Percentiles rank a stretch among this genome's conserved stretches.
phyloP scores from a whole-genome alignment of 2,888 invertebrate genomes.

The Tuta absoluta region DNA sequence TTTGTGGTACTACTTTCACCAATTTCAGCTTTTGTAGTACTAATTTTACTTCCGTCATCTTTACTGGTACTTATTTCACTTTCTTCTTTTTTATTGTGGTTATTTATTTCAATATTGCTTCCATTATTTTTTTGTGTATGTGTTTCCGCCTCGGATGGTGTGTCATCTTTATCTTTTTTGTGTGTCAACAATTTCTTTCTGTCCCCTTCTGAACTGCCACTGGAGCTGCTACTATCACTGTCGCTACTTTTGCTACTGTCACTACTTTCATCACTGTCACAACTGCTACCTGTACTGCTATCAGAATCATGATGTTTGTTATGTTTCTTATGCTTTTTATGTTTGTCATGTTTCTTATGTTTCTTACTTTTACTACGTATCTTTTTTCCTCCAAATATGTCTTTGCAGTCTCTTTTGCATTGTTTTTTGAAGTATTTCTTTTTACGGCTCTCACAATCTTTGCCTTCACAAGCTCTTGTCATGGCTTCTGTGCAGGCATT shows the following conservation, averaged over 20 bases:
- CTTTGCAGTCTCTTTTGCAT: conserved; percentile 47
- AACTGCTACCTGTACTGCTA: not conserved
- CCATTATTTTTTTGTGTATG: no score
- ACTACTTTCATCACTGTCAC: conserved; percentile 25
- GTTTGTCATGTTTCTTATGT: not conserved
- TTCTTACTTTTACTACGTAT: no score
- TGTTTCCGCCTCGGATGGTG: no score
- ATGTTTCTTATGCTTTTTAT: not conserved
- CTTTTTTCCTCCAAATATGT: not conserved
- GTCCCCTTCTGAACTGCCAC: not conserved
- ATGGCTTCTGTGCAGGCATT: conserved; percentile 44
- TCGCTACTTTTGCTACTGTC: conserved; percentile 27
- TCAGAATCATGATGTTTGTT: not conserved
- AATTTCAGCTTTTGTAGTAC: no score
- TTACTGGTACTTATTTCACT: no score
- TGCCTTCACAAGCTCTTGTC: conserved; percentile 38
- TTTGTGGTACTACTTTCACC: no score
- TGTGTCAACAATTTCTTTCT: no score
- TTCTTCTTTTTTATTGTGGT: no score
- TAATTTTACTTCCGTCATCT: no score
- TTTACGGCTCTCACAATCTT: conserved; percentile 37
- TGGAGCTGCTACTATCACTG: not conserved
- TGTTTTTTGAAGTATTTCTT: conserved; percentile 40
- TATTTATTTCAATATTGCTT: no score
- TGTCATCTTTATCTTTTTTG: no score